A percentile compares a stretch with the other conserved stretches of the same genome.
Evolutionary conservation across 2,888 invertebrate genomes (phyloP).

Genomic region (Dryobota labecula): DNA sequence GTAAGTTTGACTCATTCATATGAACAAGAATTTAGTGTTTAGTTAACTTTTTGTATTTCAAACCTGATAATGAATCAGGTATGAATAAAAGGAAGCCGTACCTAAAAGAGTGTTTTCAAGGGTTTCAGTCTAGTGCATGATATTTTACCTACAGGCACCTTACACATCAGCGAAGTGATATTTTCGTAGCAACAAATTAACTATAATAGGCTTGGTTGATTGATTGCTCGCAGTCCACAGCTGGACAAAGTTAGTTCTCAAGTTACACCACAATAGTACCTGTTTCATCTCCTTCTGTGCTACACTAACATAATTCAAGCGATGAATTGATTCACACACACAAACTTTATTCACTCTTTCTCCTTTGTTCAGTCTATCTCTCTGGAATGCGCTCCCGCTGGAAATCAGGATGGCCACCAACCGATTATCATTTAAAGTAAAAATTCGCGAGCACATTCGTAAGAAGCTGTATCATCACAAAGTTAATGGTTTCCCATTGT

Average conservation of each 20-base stretch:
- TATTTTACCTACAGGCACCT: neutral
- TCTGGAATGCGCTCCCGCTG: too few relatives aligned
- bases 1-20: conserved; percentile 6
- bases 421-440: too few relatives aligned
- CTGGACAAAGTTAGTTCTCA: neutral
- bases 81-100: neutral
- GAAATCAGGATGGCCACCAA: too few relatives aligned
- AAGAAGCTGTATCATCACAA: too few relatives aligned
- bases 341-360: too few relatives aligned
- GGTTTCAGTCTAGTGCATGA: neutral
- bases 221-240: neutral
- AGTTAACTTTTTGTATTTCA: neutral
- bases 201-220: too few relatives aligned
- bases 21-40: neutral
- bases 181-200: neutral
- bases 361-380: too few relatives aligned
- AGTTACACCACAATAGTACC: neutral
- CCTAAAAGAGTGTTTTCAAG: neutral
- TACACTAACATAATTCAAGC: neutral
- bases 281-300: neutral
- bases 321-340: too few relatives aligned
- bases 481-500: too few relatives aligned
- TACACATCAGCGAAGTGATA: neutral
- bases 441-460: too few relatives aligned
- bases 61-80: neutral